Conservation (phyloP, 2,797 vertebrate species). For the Podarcis lilfordi region DNA sequence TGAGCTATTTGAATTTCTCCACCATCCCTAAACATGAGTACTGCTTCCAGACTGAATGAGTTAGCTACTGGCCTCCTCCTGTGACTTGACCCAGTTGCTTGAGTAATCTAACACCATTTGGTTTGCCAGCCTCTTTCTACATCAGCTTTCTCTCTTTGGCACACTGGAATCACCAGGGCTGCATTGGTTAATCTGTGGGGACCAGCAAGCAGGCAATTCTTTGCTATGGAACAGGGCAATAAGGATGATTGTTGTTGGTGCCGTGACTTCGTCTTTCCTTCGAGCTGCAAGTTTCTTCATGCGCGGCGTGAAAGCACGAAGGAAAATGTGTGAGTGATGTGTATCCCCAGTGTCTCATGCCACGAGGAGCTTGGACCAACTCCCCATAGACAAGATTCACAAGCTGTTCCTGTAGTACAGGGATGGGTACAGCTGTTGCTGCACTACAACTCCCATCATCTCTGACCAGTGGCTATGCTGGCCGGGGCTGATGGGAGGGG, state of each 20-base stretch:
- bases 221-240: not conserved
- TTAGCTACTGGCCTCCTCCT: not conserved
- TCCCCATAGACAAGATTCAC: not conserved
- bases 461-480: too few relatives aligned
- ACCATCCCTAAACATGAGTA: too few relatives aligned
- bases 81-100: not conserved
- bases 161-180: not conserved
- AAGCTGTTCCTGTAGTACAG: not conserved
- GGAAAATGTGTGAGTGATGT: not conserved
- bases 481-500: too few relatives aligned
- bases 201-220: not conserved
- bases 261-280: not conserved
- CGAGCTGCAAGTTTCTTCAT: too few relatives aligned
- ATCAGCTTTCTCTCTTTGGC: not conserved
- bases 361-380: not conserved
- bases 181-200: not conserved
- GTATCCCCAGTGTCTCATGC: not conserved
- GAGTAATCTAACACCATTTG: not conserved
- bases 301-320: not conserved
- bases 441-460: too few relatives aligned
- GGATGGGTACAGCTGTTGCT: too few relatives aligned
- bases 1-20: too few relatives aligned
- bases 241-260: not conserved
- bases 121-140: not conserved
- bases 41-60: not conserved